Evolutionary conservation across 2,797 vertebrate species (phyloP), one percentile per base, ranked within the genome.

Genomic region (Sebastes umbrosus): DNA sequence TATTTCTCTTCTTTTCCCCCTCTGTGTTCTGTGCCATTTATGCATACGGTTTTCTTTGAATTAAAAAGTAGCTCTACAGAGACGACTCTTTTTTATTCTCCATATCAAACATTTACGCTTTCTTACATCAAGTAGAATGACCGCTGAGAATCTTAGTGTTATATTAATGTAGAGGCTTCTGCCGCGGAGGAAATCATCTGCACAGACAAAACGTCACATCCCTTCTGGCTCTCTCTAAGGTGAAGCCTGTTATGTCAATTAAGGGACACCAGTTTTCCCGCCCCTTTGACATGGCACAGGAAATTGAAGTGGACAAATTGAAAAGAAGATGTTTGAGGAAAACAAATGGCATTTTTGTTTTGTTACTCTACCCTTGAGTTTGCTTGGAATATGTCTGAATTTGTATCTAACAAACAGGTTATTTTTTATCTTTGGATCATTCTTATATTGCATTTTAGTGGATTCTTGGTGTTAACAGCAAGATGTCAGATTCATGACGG

Each of bases 291-390:
- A 63, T 68, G 67, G 29, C 54, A 50, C 75, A 65, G 76, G 73
- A 82, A 84, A 76, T 74, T 79, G 64, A 82, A 81, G 78, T 59
- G 34, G 63, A 50, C 75, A 65, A 52, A 66, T 55, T 74, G 62
- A 60, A 82, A 34, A 70, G 62, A 22, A 39, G 39, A 66, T 55
- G n/a, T 27, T 20, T 27, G 34, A 52, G 55, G 55, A 72, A 82
- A 75, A 71, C 20, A 73, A 55, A 80, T 63, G 16, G 2, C 14
- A 43, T 43, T 43, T 43, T 12, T 16, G 18, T 27, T 65, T 66
- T 58, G 43, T 34, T 79, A 3, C 50, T 73, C 67, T 60, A n/a
- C 22, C 34, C 25, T 13, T 68, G 9, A 50, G 34, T 54, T 52
- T 74, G 8, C 25, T 54, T 24, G 11, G 43, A 70, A 75, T 55